Evolutionary conservation across 2,797 vertebrate species (phyloP).

Genomic region (Picus viridis): DNA sequence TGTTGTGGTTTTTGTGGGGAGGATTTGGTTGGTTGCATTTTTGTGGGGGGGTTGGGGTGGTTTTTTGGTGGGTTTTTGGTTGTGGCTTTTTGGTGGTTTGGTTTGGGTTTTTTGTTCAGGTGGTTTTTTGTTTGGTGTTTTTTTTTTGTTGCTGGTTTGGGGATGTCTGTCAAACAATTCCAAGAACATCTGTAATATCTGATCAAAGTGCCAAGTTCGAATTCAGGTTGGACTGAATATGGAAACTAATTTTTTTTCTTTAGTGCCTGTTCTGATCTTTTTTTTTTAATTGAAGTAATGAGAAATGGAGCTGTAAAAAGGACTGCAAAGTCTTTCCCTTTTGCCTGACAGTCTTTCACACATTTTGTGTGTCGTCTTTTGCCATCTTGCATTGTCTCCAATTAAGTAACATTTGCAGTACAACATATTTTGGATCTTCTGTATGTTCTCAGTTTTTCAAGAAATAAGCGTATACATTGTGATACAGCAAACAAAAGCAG

Average conservation of each 20-base stretch:
- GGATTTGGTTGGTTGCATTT: too few relatives aligned
- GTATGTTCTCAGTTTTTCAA: conserved; percentile 53
- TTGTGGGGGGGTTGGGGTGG: too few relatives aligned
- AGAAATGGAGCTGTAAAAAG: not conserved
- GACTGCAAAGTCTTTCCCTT: not conserved
- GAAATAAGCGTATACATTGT: conserved; percentile 58
- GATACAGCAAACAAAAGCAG: conserved; percentile 50
- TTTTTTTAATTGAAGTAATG: not conserved
- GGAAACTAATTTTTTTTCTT: not conserved
- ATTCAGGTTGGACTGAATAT: not conserved
- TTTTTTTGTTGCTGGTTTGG: not conserved
- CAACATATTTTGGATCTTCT: conserved; percentile 62
- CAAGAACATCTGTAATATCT: not conserved
- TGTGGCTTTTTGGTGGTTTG: too few relatives aligned
- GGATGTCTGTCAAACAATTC: not conserved
- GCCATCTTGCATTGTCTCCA: conserved; percentile 27
- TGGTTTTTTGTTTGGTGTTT: too few relatives aligned
- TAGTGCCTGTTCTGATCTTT: not conserved
- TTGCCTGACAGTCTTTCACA: not conserved
- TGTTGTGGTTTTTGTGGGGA: too few relatives aligned
- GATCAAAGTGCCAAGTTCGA: not conserved
- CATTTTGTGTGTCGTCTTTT: not conserved
- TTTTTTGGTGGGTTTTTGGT: too few relatives aligned
- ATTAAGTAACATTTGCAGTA: conserved; percentile 56
- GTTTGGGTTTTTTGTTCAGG: too few relatives aligned